phyloP scores from a whole-genome alignment of 2,113 vertebrate genomes.

The Pterophyllum scalare region DNA sequence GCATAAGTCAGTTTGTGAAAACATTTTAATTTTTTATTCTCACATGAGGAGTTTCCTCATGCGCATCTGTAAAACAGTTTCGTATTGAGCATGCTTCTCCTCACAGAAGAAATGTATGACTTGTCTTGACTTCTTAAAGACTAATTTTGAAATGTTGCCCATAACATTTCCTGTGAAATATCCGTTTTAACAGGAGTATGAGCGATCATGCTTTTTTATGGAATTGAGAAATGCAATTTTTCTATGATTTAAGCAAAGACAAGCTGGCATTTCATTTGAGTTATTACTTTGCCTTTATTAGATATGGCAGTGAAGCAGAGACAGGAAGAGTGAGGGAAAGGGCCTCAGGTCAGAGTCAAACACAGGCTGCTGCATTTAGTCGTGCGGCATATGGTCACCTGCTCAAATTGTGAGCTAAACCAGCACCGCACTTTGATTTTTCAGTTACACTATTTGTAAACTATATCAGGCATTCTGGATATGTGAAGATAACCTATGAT shows the following conservation, averaged over 20 bases:
- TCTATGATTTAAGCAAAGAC: slow-evolving; percentile 2
- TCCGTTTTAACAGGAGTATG: background rate
- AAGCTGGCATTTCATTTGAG: background rate
- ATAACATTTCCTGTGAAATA: too few relatives aligned
- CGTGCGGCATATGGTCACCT: background rate
- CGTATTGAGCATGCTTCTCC: background rate
- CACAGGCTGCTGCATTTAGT: background rate
- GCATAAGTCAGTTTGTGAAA: background rate
- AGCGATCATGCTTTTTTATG: background rate
- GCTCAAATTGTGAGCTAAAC: background rate
- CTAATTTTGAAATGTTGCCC: background rate
- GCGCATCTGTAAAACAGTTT: background rate
- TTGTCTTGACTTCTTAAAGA: background rate
- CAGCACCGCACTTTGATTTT: too few relatives aligned
- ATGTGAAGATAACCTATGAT: background rate
- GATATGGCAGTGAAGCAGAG: background rate
- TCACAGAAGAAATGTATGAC: background rate
- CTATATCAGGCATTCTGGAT: background rate
- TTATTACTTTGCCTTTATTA: background rate
- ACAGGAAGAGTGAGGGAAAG: background rate
- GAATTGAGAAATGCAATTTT: background rate
- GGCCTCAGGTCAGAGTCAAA: background rate
- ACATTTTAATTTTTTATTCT: background rate
- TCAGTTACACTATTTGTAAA: background rate
- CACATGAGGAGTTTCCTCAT: background rate